Base-by-base conservation (phyloP, 2,797 vertebrate genomes). In the Ptychobarbus kaznakovi region DNA sequence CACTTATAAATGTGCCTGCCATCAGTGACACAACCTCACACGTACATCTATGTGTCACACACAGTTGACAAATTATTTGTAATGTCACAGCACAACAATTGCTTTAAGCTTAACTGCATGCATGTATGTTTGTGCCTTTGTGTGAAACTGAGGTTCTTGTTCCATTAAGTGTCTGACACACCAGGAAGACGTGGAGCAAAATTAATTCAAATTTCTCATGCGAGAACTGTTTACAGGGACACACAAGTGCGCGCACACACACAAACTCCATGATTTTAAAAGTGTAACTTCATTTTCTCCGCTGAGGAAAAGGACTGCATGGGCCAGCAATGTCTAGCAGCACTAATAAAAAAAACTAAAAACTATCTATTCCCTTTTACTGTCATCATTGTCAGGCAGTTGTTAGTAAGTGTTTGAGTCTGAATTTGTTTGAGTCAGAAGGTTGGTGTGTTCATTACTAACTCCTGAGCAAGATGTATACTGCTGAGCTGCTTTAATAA, bases 131-230 rank as follows among this genome's bases (percentile, higher is more conserved):
- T 20, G 13, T 68, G 69, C 73, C 20, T 69, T 44, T 61, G 75
- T 75, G 74, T 81, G 9, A 49, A 22, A 61, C 6, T 58, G 69
- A 35, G 28, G 51, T 58, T 80, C 46, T 77, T 74, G 63, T 49
- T 85, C n/a, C 25, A 81, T 84, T 86, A 78, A 51, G 72, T 79
- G 69, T 81, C 40, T 73, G 65, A 78, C 40, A 84, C 42, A 82
- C 79, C 70, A 53, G 69, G 65, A 86, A 76, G 73, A 87, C 16
- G 20, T 84, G 73, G 70, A 78, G 53, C 78, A 79, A 74, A 66
- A 53, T 74, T 32, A 76, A 84, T 81, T 65, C 6, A 65, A 81
- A 86, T 86, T 75, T 61, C 44, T 74, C 79, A 76, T 15, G 35
- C 79, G 16, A 81, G n/a, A 73, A 66, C 46, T 58, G 44, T 49